Base-by-base conservation (phyloP, 2,888 invertebrate genomes). In the Erynnis tages region DNA sequence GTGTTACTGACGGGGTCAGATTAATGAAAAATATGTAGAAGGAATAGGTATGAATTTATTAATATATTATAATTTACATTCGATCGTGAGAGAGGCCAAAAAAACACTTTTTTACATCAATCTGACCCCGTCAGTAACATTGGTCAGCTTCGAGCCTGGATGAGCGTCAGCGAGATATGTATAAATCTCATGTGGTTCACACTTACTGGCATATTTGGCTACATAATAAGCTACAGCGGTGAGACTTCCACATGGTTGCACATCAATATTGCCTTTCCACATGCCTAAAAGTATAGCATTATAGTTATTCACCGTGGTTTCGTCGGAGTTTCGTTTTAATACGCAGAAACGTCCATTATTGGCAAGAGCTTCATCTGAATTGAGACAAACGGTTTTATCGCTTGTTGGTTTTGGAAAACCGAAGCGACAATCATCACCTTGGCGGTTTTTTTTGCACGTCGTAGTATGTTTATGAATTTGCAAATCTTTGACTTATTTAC, bases 231-330 rank as follows among this genome's bases (percentile, higher is more conserved):
- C 62, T 0, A 76, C 65, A 10, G 72, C 66, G 0, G 65, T 62
- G 1, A 69, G 59, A 53, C 35, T 67, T 6, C 73, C 71, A 55
- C 69, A 71, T 2, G 71, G 71, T 44, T 74, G 71, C 0, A 76
- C 54, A 38, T 73, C 69, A 43, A 76, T 76, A 37, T 76, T 74
- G 2, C 56, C 29, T 29, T 11, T 0, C 11, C 29, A 29, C 2
- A 11, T 29, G 2, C 6, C 7, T 11, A 29, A 11, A 29, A 29
- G 29, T 11, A 29, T 17, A 11, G 65, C 4, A 59, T 68, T 73
- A 46, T 71, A 73, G 56, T 72, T 11, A 29, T 29, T 29, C 2
- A 29, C 6, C 29, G 11, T 29, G 11, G 11, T 74, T 63, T 67
- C 60, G 0, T 61, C 32, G 19, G 61, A 13, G 0, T 35, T 62